Evolutionary conservation across 2,113 vertebrate species (phyloP), one percentile per base, ranked within the genome.

Genomic region (Lepisosteus osseus): DNA sequence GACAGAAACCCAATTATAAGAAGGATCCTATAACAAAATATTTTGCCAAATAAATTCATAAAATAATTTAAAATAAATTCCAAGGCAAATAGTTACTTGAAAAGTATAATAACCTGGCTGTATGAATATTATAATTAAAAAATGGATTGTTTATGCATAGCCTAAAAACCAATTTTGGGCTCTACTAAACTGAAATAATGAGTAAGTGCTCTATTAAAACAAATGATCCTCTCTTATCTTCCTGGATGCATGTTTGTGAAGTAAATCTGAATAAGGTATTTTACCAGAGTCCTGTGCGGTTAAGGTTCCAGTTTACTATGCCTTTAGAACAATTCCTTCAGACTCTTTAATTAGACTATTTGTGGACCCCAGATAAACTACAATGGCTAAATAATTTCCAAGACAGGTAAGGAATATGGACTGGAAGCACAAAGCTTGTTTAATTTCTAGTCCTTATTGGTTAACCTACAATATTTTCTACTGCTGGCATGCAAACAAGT

Each of bases 141-240:
- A 61, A 61, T 14, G 4, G 40, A 64, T 64, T 64, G 41, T 64
- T 64, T 64, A 15, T 40, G 17, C 62, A 64, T 6, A 64, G 62
- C 14, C 62, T 64, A 17, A 64, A 64, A 64, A 64, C 62, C 62
- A 64, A 64, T 64, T 64, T 64, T 64, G 62, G 41, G 62, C 62
- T 64, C 62, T 64, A 64, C 62, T 64, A 64, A 64, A 64, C 62
- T 64, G 62, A 64, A 64, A 64, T 64, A 64, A 64, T 64, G 62
- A 64, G 62, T 13, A 9, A 42, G 15, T 42, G 62, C 62, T 64
- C 62, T 64, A 64, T 29, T 64, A 64, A 40, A 64, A 9, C 13
- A 11, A 17, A 41, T 0, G 40, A 17, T 64, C 17, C 8, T 9
- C n/a, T 17, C 17, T 17, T 64, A 11, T 64, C 62, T 64, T 64